Evolutionary conservation across 2,797 vertebrate species (phyloP), one percentile per base, ranked within the genome.

Genomic region (Danio choprae): DNA sequence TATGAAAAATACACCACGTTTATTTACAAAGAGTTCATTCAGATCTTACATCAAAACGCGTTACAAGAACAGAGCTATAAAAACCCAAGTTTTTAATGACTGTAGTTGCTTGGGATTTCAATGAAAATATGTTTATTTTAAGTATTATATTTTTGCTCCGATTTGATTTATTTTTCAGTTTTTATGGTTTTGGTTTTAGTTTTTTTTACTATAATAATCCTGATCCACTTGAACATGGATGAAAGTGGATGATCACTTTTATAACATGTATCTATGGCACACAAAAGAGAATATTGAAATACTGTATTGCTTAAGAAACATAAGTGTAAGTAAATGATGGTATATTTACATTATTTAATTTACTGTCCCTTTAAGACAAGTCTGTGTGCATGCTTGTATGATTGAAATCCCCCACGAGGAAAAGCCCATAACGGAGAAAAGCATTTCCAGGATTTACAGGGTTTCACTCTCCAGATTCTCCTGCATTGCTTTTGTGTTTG

Each of bases 321-420:
- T 15, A 1, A 44, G 5, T 6, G 41, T 44, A 5, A 6, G 2
- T 64, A 51, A 38, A 38, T 38, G 9, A 69, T 38, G 8, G 9
- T 50, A n/a, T 68, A 16, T 36, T 11, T 0, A 0, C 0, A 2
- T 44, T 46, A 46, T 59, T 46, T 13, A 9, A 36, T 60, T 6
- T 44, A 22, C 7, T 76, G n/a, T 46, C 51, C 12, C 18, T 46
- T 46, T 56, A 18, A 18, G 40, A 56, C 29, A 67, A 41, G 58
- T 44, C 63, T 46, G 41, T 67, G 22, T 13, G 36, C 38, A 58
- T 67, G n/a, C 48, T 43, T 16, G 15, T 56, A 44, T 56, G 40
- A 67, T n/a, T 77, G 15, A 77, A 76, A 55, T 36, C 74, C 13
- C 74, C 40, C 50, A 29, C 13, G 13, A 29, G 20, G 10, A 53